phyloP scores from a whole-genome alignment of 1,140 invertebrate species.

The Campodea augens region DNA sequence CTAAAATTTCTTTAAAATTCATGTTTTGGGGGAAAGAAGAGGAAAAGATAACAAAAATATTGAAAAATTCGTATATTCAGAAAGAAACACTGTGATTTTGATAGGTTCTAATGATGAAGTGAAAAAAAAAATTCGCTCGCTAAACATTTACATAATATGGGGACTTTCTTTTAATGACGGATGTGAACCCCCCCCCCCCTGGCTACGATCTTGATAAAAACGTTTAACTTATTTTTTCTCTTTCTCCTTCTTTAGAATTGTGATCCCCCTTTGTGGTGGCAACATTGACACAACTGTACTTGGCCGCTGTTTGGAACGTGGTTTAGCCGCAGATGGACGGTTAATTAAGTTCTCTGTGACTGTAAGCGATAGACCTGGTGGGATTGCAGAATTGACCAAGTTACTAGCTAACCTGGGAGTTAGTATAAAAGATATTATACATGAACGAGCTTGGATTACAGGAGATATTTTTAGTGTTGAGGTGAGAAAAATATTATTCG shows the following conservation, averaged over 20 bases:
- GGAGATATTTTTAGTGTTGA: conserved; percentile 69
- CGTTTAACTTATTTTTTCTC: too few relatives aligned
- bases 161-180: too few relatives aligned
- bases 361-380: conserved; percentile 66
- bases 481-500: conserved; percentile 13
- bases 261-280: conserved; percentile 65
- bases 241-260: conserved; percentile 39
- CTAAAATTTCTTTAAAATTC: too few relatives aligned
- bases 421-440: conserved; percentile 84
- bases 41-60: too few relatives aligned
- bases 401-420: conserved; percentile 55
- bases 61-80: too few relatives aligned
- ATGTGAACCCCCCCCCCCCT: too few relatives aligned
- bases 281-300: conserved; percentile 87
- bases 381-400: conserved; percentile 67
- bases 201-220: too few relatives aligned
- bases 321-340: conserved; percentile 69
- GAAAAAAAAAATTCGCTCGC: too few relatives aligned
- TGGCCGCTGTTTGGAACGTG: conserved; percentile 69
- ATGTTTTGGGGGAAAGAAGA: too few relatives aligned
- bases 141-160: too few relatives aligned
- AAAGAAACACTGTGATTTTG: too few relatives aligned
- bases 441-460: conserved; percentile 79
- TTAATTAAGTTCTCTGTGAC: conserved; percentile 70
- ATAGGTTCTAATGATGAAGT: too few relatives aligned